phyloP scores from a whole-genome alignment of 2,888 invertebrate species.

The Balanococcus diminutus region DNA sequence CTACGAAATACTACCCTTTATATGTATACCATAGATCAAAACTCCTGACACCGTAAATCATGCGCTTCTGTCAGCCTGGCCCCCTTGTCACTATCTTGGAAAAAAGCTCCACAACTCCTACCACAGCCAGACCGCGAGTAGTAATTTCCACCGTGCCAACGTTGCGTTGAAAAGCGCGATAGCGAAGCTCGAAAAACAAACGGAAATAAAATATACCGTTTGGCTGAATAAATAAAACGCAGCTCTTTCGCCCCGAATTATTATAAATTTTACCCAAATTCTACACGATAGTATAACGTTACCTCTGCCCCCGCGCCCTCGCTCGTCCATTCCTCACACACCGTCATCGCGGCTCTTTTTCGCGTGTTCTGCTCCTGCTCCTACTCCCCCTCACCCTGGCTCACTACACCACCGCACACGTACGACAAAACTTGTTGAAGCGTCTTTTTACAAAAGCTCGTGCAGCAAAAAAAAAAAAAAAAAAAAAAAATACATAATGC shows the following conservation, averaged over 20 bases:
- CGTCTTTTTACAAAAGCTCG: slow-evolving; percentile 29
- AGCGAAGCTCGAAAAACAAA: background rate
- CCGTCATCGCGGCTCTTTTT: no score
- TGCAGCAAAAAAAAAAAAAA: background rate
- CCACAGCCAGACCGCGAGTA: background rate
- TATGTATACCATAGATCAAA: background rate
- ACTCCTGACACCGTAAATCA: background rate
- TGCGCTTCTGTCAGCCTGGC: background rate
- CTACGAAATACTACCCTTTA: background rate
- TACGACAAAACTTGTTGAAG: slow-evolving; percentile 41
- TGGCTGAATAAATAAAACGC: slow-evolving; percentile 1
- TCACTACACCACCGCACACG: background rate
- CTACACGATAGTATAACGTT: background rate
- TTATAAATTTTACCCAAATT: background rate
- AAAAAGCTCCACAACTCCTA: background rate
- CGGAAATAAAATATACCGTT: slow-evolving; percentile 16
- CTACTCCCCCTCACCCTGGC: background rate
- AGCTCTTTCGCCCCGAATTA: background rate
- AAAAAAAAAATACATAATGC: no score
- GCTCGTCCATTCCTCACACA: no score
- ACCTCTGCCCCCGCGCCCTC: background rate
- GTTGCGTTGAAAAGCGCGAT: background rate
- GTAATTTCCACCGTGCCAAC: background rate
- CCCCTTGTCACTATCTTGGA: background rate
- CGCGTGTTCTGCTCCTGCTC: background rate